Percentiles rank a stretch among this genome's conserved stretches.
phyloP scores from a whole-genome alignment of 1,140 invertebrate genomes.

The Trachymyrmex cornetzi region DNA sequence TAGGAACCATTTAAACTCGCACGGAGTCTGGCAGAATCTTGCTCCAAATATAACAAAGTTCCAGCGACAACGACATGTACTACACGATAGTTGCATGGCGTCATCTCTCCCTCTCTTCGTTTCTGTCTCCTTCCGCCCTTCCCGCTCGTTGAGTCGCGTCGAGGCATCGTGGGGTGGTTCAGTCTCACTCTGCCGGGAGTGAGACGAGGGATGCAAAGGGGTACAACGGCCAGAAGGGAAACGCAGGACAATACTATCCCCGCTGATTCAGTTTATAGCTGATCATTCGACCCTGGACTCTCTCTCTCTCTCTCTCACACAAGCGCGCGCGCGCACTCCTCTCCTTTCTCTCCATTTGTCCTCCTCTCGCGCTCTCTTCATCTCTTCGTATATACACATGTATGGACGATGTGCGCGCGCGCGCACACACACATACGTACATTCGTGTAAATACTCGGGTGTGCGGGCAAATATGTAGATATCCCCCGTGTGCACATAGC shows the following conservation, averaged over 20 bases:
- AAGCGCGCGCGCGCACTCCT: too few species aligned
- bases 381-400: slow-evolving; percentile 63
- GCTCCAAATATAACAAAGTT: slow-evolving; percentile 66
- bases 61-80: slow-evolving; percentile 66
- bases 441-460: slow-evolving; percentile 63
- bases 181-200: slow-evolving; percentile 39
- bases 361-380: slow-evolving; percentile 41
- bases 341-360: slow-evolving; percentile 23
- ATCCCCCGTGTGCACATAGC: slow-evolving; percentile 66
- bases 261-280: slow-evolving; percentile 83
- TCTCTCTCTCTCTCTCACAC: slow-evolving; percentile 8
- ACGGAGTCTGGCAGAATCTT: slow-evolving; percentile 47
- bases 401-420: slow-evolving; percentile 43
- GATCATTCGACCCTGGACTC: slow-evolving; percentile 82
- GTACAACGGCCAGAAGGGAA: slow-evolving; percentile 59
- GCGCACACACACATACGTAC: background rate
- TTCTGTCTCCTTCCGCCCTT: slow-evolving; percentile 42
- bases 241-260: slow-evolving; percentile 78
- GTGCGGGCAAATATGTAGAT: slow-evolving; percentile 74
- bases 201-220: background rate
- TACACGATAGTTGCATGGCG: slow-evolving; percentile 72
- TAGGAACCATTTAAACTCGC: slow-evolving; percentile 60
- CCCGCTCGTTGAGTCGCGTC: slow-evolving; percentile 60
- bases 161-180: slow-evolving; percentile 74
- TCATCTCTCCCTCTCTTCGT: slow-evolving; percentile 63